A percentile compares a stretch with the other conserved stretches of the same genome.
Evolutionary conservation across 2,113 vertebrate species (phyloP).

Genomic region (Tyrannus savana): DNA sequence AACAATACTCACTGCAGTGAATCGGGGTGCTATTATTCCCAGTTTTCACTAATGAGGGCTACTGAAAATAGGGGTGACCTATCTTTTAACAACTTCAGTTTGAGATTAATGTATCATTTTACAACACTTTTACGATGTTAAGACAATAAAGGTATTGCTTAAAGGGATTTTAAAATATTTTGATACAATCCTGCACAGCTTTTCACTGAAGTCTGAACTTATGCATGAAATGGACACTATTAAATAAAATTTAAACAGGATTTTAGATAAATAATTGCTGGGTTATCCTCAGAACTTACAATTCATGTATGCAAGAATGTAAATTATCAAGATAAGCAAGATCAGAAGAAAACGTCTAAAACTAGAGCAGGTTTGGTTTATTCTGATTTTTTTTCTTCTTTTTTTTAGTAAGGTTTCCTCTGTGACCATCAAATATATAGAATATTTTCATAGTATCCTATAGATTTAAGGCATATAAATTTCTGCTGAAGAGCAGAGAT

Average conservation of each 20-base stretch:
- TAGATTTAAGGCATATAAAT: neutral
- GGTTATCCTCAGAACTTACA: neutral
- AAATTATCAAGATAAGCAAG: neutral
- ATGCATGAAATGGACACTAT: neutral
- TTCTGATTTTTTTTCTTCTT: neutral
- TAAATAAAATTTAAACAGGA: neutral
- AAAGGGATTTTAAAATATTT: neutral
- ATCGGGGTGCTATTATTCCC: neutral
- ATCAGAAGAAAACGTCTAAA: neutral
- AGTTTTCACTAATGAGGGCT: neutral
- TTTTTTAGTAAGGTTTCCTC: neutral
- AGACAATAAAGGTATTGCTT: neutral
- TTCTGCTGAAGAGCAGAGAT: neutral
- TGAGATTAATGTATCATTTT: neutral
- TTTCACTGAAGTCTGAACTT: neutral
- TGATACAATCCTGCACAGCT: neutral
- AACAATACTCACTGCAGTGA: neutral
- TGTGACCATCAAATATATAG: neutral
- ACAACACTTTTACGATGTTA: neutral
- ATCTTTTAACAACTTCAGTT: neutral
- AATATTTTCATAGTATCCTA: neutral
- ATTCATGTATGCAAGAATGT: neutral
- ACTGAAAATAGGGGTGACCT: neutral
- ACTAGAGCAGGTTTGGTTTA: rapidly evolving
- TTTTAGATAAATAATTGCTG: neutral